Evolutionary conservation across 2,888 invertebrate species (phyloP), one percentile per base, ranked within the genome.

Genomic region (Drosophila mayaguana): DNA sequence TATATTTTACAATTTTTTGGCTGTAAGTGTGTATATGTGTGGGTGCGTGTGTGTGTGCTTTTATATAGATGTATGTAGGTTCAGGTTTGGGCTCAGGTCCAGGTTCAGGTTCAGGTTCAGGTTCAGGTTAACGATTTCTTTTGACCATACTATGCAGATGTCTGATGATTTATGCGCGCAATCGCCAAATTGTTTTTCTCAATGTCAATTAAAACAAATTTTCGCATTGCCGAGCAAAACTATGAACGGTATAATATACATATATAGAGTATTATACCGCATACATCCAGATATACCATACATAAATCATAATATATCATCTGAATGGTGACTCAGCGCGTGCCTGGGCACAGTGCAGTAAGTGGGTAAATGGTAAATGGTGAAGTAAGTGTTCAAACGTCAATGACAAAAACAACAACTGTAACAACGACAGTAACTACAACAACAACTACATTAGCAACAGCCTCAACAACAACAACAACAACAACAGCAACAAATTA

Each of bases 121-220:
- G 46, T 18, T 42, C 63, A 69, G 78, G 78, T 45, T 54, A 46
- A 72, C 74, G 68, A 67, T 91, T 91, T 91, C 91, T 91, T 91
- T 90, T 92, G 91, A 91, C 91, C 91, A 91, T 91, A 91, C 92
- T 91, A 91, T 89, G 91, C 91, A 91, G 91, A 90, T 91, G 91
- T 91, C 86, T 91, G 91, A 91, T 91, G 91, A 91, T 91, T 91
- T 91, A 74, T 64, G 83, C 71, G 66, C 45, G 77, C 78, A 83
- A 81, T 67, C 54, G 80, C 80, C 65, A 80, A 88, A 82, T 78
- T 79, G 73, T 69, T 59, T 75, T 84, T 69, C 68, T 78, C 81
- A 75, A 72, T 89, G 88, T 68, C 48, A n/a, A 43, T 59, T 25
- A 34, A 40, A n/a, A 50, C 34, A 34, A 32, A 54, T 48, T 50